Evolutionary conservation across 1,140 invertebrate species (phyloP).

Genomic region (Drosophila ficusphila): DNA sequence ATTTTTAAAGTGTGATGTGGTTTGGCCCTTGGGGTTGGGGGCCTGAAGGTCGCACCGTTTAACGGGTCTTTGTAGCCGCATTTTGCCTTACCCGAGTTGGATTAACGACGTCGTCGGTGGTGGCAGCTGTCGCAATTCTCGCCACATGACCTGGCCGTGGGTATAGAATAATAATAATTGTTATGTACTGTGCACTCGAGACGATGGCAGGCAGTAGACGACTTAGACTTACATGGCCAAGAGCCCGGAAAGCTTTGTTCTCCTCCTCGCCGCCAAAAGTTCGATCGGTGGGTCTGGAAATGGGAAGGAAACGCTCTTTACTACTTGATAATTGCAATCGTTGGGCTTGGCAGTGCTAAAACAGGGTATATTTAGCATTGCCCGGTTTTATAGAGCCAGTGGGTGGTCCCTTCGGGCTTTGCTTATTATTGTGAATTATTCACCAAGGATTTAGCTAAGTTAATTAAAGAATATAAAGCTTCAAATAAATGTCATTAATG

Average conservation of each 20-base stretch:
- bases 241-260: slow-evolving; percentile 31
- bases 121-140: slow-evolving; percentile 52
- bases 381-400: too few species aligned
- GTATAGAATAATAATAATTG: slow-evolving; percentile 38
- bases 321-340: not conserved
- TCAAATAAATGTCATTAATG: not conserved
- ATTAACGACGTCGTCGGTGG: slow-evolving; percentile 36
- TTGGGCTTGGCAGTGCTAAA: not conserved
- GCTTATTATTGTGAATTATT: not conserved
- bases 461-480: not conserved
- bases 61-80: slow-evolving; percentile 23
- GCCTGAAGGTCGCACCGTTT: slow-evolving; percentile 66
- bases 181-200: slow-evolving; percentile 36
- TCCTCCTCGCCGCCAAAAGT: slow-evolving; percentile 13
- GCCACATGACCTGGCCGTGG: slow-evolving; percentile 48
- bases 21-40: not conserved
- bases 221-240: slow-evolving; percentile 51
- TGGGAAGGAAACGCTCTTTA: slow-evolving; percentile 1
- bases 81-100: slow-evolving; percentile 39
- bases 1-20: slow-evolving; percentile 10
- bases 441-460: not conserved
- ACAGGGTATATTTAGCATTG: not conserved
- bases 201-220: slow-evolving; percentile 25
- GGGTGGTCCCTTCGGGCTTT: not conserved
- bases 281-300: slow-evolving; percentile 41